These are phyloP conservation scores for Drosophila borealis DNA, from an alignment of 2,888 invertebrate species.

Conservation along the genomic window DNA sequence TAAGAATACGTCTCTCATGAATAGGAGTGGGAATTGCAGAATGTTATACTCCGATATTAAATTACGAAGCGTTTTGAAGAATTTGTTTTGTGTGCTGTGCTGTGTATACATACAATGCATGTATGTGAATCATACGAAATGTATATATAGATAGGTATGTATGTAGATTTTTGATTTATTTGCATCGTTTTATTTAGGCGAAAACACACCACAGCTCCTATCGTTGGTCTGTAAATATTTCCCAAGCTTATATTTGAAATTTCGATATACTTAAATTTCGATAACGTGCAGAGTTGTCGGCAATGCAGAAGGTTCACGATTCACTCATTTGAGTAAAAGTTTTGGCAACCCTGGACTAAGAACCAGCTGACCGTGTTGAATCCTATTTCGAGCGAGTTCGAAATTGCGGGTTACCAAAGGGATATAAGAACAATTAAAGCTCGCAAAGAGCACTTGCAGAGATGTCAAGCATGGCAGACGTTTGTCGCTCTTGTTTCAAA, in stretches of 20 bases:
- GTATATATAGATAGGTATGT: too few relatives aligned
- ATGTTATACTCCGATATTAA: too few relatives aligned
- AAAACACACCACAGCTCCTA: too few relatives aligned
- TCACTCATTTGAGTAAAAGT: background rate
- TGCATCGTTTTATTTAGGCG: too few relatives aligned
- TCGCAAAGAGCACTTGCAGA: background rate
- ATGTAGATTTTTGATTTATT: too few relatives aligned
- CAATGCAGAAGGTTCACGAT: background rate
- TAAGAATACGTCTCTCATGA: too few relatives aligned
- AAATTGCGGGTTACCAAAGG: conserved; percentile 1
- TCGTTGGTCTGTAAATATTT: too few relatives aligned
- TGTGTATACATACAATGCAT: too few relatives aligned
- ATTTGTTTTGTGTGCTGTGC: too few relatives aligned
- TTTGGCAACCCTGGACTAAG: background rate
- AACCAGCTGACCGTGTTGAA: conserved; percentile 4
- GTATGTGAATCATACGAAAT: too few relatives aligned
- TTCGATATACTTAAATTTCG: background rate
- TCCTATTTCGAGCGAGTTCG: background rate
- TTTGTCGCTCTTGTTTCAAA: conserved; percentile 13
- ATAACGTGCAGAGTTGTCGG: background rate
- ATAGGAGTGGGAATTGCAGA: too few relatives aligned
- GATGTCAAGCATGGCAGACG: background rate
- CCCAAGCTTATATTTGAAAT: background rate
- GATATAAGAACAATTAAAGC: background rate
- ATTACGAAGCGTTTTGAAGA: too few relatives aligned